Percentiles rank a stretch among this genome's conserved stretches.
These are phyloP conservation scores for Manis javanica DNA, from an alignment of 2,797 vertebrate species.

Conservation along the genomic window DNA sequence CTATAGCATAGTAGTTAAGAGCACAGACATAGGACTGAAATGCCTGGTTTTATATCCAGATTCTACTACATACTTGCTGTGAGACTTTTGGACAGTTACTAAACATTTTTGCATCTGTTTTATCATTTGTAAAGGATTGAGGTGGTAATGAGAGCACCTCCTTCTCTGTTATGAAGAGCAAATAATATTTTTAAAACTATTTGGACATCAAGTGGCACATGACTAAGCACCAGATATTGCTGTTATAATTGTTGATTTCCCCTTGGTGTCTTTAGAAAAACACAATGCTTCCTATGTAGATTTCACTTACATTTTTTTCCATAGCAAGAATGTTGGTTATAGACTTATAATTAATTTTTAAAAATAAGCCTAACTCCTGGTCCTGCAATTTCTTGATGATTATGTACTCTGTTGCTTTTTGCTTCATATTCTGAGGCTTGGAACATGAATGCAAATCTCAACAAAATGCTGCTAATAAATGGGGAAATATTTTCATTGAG, in stretches of 20 bases:
- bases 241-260: background rate
- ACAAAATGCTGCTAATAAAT: conserved; percentile 56
- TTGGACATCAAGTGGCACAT: background rate
- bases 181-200: background rate
- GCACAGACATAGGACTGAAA: background rate
- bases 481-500: conserved; percentile 72
- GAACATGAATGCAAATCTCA: conserved; percentile 19
- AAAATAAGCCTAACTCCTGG: background rate
- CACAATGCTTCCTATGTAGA: background rate
- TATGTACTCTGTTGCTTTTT: conserved; percentile 52
- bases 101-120: background rate
- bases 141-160: background rate
- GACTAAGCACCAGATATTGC: background rate
- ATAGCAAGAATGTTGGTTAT: background rate
- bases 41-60: background rate
- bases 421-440: background rate
- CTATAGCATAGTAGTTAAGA: background rate
- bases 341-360: background rate
- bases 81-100: background rate
- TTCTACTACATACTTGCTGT: background rate
- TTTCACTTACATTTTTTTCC: background rate
- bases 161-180: background rate
- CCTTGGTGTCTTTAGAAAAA: background rate
- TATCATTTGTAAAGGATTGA: background rate
- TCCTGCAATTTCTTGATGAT: conserved; percentile 17